Conservation (phyloP, 1,140 invertebrate genomes). For the Sweltsa coloradensis region DNA sequence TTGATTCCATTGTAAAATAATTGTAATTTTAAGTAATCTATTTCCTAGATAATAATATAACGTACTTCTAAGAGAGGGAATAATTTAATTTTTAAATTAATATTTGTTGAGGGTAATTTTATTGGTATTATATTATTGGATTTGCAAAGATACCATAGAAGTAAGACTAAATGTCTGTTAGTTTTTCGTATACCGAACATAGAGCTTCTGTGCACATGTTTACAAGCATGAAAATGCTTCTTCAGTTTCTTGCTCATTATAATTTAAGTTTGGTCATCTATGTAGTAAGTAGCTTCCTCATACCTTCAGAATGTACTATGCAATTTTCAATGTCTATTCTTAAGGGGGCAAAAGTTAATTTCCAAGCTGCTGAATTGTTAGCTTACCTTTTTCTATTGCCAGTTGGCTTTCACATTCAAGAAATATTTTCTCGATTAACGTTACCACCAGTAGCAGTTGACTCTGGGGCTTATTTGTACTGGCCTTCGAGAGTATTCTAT, state of each 20-base stretch:
- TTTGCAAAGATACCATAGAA: background rate
- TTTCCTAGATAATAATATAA: slow-evolving; percentile 4
- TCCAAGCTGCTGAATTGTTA: no score
- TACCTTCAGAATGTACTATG: slow-evolving; percentile 6
- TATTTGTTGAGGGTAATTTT: slow-evolving; percentile 8
- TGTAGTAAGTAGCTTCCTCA: slow-evolving; percentile 6
- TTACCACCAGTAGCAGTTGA: no score
- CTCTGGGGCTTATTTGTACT: no score
- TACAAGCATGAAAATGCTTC: slow-evolving; percentile 6
- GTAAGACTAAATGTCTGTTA: slow-evolving; percentile 3
- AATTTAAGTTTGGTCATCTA: slow-evolving; percentile 1
- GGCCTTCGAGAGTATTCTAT: slow-evolving; percentile 30
- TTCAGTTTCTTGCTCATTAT: slow-evolving; percentile 7
- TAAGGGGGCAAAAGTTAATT: no score
- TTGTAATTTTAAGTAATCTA: slow-evolving; percentile 10
- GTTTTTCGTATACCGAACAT: background rate
- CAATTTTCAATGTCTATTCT: no score
- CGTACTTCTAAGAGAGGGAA: slow-evolving; percentile 3
- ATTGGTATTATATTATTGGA: no score
- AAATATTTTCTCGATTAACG: no score
- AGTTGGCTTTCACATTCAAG: no score
- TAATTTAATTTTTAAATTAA: slow-evolving; percentile 12
- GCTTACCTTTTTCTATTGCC: no score
- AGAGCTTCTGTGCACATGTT: slow-evolving; percentile 4
- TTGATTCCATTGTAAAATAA: slow-evolving; percentile 12